Conservation (phyloP, 2,797 vertebrate species). For the Platyrinchus mystaceus region DNA sequence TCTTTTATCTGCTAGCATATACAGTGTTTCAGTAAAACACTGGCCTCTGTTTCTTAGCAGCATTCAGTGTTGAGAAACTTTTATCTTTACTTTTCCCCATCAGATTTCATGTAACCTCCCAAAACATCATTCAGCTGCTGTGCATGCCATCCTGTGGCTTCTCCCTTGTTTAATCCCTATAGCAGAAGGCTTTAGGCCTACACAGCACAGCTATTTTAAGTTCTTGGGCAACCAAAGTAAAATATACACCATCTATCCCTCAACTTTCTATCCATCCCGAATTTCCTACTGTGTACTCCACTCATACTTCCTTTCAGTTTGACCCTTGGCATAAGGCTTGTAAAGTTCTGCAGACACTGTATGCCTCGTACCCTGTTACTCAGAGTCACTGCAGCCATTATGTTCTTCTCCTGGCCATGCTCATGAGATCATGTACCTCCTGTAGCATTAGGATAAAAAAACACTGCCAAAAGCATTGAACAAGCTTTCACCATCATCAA, state of each 20-base stretch:
- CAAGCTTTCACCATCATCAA: conserved; percentile 31
- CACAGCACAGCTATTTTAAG: not conserved
- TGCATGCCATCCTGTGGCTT: conserved; percentile 8
- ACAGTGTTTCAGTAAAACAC: conserved; percentile 46
- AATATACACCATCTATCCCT: not conserved
- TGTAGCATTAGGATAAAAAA: conserved; percentile 2
- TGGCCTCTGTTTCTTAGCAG: conserved; percentile 53
- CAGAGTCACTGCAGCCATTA: conserved; percentile 16
- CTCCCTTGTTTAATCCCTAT: conserved; percentile 24
- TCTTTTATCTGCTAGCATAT: not conserved
- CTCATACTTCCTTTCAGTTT: conserved; percentile 42
- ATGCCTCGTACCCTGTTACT: conserved; percentile 32
- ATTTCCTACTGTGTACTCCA: conserved; percentile 32
- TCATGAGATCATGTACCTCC: not conserved
- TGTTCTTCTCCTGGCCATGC: conserved; percentile 37
- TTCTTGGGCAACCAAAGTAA: not conserved
- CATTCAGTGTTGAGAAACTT: conserved; percentile 39
- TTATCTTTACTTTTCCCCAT: conserved; percentile 35
- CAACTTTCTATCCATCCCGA: conserved; percentile 17
- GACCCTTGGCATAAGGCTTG: conserved; percentile 17
- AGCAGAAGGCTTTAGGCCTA: conserved; percentile 34
- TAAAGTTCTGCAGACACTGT: not conserved
- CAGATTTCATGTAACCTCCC: conserved; percentile 40
- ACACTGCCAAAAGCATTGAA: not conserved
- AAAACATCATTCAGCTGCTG: conserved; percentile 9